A percentile compares a stretch with the other conserved stretches of the same genome.
Evolutionary conservation across 2,113 vertebrate genomes (phyloP).

Genomic region (Ptilonorhynchus violaceus): DNA sequence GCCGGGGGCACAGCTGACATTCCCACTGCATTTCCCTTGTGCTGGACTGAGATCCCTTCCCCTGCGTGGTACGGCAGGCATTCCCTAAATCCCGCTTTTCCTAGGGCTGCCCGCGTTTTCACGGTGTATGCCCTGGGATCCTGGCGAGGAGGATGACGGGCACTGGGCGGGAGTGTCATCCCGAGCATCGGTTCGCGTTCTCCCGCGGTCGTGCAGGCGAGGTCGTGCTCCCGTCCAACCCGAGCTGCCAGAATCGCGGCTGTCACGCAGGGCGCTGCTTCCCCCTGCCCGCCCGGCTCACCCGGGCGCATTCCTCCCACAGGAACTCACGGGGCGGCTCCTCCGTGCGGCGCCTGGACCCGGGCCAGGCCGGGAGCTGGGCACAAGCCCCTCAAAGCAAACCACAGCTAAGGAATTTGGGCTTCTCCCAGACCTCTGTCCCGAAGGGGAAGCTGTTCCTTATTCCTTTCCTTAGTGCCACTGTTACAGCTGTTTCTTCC

Average conservation of each 20-base stretch:
- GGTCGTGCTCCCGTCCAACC: neutral
- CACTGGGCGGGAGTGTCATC: neutral
- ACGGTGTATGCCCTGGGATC: neutral
- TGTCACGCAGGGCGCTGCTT: neutral
- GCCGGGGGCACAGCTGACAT: neutral
- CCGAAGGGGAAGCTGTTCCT: neutral
- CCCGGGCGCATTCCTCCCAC: neutral
- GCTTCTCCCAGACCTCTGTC: neutral
- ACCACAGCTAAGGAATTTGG: neutral
- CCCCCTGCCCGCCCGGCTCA: neutral
- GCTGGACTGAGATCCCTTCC: neutral
- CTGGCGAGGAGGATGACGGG: rapidly evolving
- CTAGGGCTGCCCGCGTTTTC: neutral
- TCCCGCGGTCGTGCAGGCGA: rapidly evolving
- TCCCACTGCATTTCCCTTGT: neutral
- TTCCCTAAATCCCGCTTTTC: neutral
- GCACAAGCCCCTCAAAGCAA: neutral
- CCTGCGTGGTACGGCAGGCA: neutral
- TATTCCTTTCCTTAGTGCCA: neutral
- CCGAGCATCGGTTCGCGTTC: rapidly evolving
- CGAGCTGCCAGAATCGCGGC: neutral
- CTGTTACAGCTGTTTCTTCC: neutral
- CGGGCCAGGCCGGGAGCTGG: neutral
- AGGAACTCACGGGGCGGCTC: neutral
- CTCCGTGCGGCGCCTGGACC: rapidly evolving